These are phyloP conservation scores for Tanypteryx hageni DNA, from an alignment of 2,888 invertebrate genomes.

Conservation along the genomic window DNA sequence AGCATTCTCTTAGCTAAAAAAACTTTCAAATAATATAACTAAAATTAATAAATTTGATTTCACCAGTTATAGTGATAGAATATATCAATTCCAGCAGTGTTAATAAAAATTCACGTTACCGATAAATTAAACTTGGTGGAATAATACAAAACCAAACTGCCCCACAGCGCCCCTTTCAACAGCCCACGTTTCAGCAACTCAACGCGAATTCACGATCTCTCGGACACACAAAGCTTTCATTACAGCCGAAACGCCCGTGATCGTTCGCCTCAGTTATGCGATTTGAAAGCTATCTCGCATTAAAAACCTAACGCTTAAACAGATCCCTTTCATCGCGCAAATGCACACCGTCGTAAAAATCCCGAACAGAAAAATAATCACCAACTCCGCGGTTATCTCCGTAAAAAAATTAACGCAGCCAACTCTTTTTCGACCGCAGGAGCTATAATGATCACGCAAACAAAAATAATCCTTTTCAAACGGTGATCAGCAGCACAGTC, in stretches of 20 bases:
- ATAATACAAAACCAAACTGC: no score
- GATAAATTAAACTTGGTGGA: no score
- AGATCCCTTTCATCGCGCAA: constrained; percentile 35
- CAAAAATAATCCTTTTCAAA: constrained; percentile 47
- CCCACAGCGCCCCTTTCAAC: no score
- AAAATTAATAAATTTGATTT: no score
- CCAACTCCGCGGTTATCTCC: constrained; percentile 20
- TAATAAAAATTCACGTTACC: no score
- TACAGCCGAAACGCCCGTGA: neutral
- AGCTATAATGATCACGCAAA: constrained; percentile 48
- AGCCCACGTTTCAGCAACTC: no score
- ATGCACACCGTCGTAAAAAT: neutral
- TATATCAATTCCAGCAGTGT: no score
- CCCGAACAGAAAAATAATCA: constrained; percentile 46
- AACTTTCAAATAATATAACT: no score
- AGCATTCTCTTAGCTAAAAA: no score
- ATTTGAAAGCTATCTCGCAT: neutral
- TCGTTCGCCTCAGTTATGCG: neutral
- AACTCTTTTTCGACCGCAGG: neutral
- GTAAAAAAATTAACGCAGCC: constrained; percentile 46
- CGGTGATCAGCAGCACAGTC: constrained; percentile 32
- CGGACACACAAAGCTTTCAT: no score
- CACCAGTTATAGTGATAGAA: no score
- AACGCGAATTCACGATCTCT: no score
- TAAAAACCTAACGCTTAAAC: neutral